Evolutionary conservation across 1,140 invertebrate genomes (phyloP).

Genomic region (Calliphora vicina): DNA sequence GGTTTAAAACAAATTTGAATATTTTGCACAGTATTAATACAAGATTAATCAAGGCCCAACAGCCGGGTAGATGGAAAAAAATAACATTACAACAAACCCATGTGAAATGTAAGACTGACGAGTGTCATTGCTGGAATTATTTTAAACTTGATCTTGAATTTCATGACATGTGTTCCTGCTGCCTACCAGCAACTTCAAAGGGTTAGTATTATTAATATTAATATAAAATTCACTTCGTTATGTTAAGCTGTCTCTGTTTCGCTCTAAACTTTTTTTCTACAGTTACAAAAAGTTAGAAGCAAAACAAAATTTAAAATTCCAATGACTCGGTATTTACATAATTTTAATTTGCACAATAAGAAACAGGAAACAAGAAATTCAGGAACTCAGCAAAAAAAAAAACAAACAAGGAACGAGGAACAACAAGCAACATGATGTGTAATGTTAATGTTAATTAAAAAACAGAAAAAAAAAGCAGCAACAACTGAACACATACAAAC

Average conservation of each 20-base stretch:
- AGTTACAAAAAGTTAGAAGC: too few species aligned
- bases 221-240: too few species aligned
- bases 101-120: not conserved
- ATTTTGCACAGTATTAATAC: not conserved
- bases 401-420: not conserved
- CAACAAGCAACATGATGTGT: not conserved
- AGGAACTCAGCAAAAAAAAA: not conserved
- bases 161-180: not conserved
- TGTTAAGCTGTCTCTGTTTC: too few species aligned
- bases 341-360: not conserved
- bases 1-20: not conserved
- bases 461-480: too few species aligned
- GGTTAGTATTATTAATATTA: not conserved
- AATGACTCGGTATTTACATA: not conserved
- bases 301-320: not conserved
- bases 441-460: constrained; percentile 14
- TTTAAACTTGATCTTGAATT: constrained; percentile 13
- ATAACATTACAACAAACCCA: too few species aligned
- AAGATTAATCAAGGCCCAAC: too few species aligned
- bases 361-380: not conserved
- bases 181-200: not conserved
- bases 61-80: too few species aligned
- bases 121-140: not conserved
- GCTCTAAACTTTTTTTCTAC: not conserved
- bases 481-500: not conserved